These are phyloP conservation scores for Stictonetta naevosa DNA, from an alignment of 2,113 vertebrate species.

Conservation along the genomic window DNA sequence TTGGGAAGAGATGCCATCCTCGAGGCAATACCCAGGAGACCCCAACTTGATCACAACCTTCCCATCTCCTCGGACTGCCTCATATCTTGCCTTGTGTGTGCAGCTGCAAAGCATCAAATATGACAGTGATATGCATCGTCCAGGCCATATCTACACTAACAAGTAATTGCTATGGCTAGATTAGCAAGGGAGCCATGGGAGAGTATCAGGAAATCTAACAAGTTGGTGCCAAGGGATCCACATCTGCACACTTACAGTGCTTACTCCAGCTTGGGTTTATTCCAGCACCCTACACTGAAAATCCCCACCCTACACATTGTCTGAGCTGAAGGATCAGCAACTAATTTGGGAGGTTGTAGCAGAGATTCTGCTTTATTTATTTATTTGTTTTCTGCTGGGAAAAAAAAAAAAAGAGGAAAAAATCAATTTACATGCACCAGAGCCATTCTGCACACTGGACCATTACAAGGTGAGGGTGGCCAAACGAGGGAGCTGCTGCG, in stretches of 20 bases:
- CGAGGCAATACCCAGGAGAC: background rate
- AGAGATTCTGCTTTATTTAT: background rate
- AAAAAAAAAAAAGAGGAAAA: too few relatives aligned
- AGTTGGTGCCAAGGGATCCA: background rate
- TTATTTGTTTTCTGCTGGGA: background rate
- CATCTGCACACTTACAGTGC: background rate
- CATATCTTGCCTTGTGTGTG: background rate
- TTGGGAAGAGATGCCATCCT: background rate
- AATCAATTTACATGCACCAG: background rate
- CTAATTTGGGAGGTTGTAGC: background rate
- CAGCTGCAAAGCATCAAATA: background rate
- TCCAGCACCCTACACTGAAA: background rate
- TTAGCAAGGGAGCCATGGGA: background rate
- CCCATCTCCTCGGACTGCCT: background rate
- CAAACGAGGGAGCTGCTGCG: background rate
- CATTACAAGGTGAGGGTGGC: background rate
- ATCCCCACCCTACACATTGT: background rate
- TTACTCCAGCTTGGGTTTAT: background rate
- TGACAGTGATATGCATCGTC: background rate
- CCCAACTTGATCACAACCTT: background rate
- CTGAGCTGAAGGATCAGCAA: background rate
- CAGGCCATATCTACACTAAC: conserved; percentile 3
- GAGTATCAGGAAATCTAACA: background rate
- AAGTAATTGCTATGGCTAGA: conserved; percentile 30
- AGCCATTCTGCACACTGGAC: background rate